Evolutionary conservation across 1,140 invertebrate species (phyloP), one percentile per base, ranked within the genome.

Genomic region (Euwallacea fornicatus): DNA sequence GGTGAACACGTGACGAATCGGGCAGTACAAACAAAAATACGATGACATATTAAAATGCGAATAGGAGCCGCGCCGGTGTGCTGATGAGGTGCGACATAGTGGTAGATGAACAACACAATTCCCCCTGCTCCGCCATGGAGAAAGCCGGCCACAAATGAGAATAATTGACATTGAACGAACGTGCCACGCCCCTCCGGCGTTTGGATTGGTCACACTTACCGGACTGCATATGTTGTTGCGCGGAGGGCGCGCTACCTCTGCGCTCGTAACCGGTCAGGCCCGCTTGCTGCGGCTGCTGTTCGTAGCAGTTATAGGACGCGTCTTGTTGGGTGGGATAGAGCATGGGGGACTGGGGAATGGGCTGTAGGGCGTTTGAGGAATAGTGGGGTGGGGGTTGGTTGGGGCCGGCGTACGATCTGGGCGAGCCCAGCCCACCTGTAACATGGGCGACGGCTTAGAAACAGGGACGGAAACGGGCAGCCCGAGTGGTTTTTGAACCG

Each of bases 401-500:
- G 75, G 81, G 81, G 75, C 82, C 78, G 59, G 71, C 61, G 71
- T 79, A 81, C 75, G 76, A 77, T 79, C 85, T 83, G 76, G 85
- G 85, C 76, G 85, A 86, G 77, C 83, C 83, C 77, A 86, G 82
- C 76, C 85, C 85, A 86, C 86, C 85, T 86, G 85, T 75, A 86
- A 86, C 73, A 79, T 76, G 59, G 9, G 16, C 16, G 54, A 15
- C 11, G 11, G 11, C 54, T 56, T 56, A 61, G 15, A 61, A 61
- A 61, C 21, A 61, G 8, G 9, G 59, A 42, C 21, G 76, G 11
- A 50, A 50, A 54, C 7, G 8, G 9, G 50, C 42, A 42, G 54
- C 16, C 54, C 54, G 8, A n/a, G 54, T 56, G 54, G 54, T 56
- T 56, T 56, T 56, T 55, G 21, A 33, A 33, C 21, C 4, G 21